These are phyloP conservation scores for Pachyrhynchus sulphureomaculatus DNA, from an alignment of 1,140 invertebrate species.

Conservation along the genomic window DNA sequence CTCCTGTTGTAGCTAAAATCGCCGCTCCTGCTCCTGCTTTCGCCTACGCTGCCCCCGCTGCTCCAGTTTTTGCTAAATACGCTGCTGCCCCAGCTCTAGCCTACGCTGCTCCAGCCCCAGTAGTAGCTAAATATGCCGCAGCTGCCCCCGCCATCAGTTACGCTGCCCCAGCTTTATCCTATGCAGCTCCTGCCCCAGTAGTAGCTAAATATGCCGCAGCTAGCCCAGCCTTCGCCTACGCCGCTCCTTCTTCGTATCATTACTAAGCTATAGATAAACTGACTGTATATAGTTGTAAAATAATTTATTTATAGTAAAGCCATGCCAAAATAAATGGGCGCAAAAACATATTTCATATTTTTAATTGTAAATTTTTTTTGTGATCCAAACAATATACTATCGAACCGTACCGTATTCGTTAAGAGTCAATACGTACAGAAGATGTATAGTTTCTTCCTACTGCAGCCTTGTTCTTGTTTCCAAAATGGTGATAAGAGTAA, in stretches of 20 bases:
- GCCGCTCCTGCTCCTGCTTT: slow-evolving; percentile 30
- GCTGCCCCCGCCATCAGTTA: slow-evolving; percentile 26
- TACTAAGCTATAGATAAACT: slow-evolving; percentile 1
- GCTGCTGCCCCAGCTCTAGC: slow-evolving; percentile 36
- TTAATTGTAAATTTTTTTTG: too few relatives aligned
- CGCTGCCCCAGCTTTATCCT: slow-evolving; percentile 15
- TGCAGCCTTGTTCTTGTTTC: too few relatives aligned
- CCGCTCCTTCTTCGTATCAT: slow-evolving; percentile 10
- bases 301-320: slow-evolving; percentile 1
- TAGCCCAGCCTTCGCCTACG: slow-evolving; percentile 37
- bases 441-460: too few relatives aligned
- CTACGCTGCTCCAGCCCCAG: slow-evolving; percentile 27
- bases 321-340: neutral
- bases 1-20: slow-evolving; percentile 36
- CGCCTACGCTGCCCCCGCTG: slow-evolving; percentile 33
- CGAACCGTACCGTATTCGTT: too few relatives aligned
- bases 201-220: slow-evolving; percentile 19
- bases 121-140: slow-evolving; percentile 37
- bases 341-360: too few relatives aligned
- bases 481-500: too few relatives aligned
- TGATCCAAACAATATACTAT: too few relatives aligned
- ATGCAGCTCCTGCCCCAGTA: slow-evolving; percentile 32
- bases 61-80: slow-evolving; percentile 36
- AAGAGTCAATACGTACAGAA: too few relatives aligned
- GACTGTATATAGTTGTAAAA: slow-evolving; percentile 5